Evolutionary conservation across 1,140 invertebrate genomes (phyloP), one percentile per base, ranked within the genome.

Genomic region (Scylla paramamosain): DNA sequence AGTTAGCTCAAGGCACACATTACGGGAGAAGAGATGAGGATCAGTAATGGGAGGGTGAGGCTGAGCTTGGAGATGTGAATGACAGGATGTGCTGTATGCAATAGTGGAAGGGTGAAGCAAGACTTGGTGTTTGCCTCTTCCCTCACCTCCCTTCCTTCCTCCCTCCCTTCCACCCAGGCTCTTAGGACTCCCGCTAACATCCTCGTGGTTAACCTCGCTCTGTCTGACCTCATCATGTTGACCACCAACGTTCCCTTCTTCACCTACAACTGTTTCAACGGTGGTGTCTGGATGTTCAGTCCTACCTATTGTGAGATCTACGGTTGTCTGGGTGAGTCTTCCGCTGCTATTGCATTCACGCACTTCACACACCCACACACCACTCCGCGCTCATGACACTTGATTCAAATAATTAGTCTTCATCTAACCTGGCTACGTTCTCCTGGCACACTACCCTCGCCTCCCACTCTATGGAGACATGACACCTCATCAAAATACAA

Each of bases 181-280:
- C 97, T 99, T 1, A 97, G 98, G 96, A 98, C 98, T 28, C 98
- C 98, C 20, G 98, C 98, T 93, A 99, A 99, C 97, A 97, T 99
- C 93, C 97, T 99, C 48, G 98, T 99, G 16, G 97, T 99, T 83
- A 99, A 99, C 97, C 97, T 99, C 96, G 98, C 98, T 10, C 98
- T 99, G 96, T 98, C 98, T 14, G 98, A 99, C 96, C 98, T 99
- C 96, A 97, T 98, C 67, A 99, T 99, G 98, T 90, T 96, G 25
- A 91, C 95, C 39, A 96, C 96, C 29, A 95, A 96, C 77, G 98
- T 98, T 95, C 98, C 98, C 39, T 97, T 98, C 94, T 98, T 99
- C 98, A 98, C 98, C 52, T 97, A 98, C 95, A 99, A 98, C 97
- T 98, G 98, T 97, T 99, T 96, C 92, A 96, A 52, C n/a, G 94